Conservation (phyloP, 2,888 invertebrate species). For the Arge pagana region DNA sequence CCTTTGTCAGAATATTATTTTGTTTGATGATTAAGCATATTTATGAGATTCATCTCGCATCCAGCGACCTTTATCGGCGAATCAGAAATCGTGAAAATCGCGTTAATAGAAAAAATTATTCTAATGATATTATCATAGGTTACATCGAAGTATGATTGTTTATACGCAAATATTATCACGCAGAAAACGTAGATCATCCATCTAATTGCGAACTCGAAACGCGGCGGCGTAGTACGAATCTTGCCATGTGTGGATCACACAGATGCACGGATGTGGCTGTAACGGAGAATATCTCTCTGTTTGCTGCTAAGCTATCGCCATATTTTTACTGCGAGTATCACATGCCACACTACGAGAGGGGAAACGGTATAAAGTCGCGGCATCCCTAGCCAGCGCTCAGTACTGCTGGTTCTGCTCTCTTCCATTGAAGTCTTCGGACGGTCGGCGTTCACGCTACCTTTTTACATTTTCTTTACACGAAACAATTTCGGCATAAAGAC, state of each 20-base stretch:
- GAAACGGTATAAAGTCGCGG: slow-evolving; percentile 31
- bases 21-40: too few relatives aligned
- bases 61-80: too few relatives aligned
- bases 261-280: neutral
- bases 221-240: neutral
- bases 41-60: too few relatives aligned
- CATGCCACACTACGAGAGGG: slow-evolving; percentile 17
- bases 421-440: too few relatives aligned
- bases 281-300: slow-evolving; percentile 1
- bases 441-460: slow-evolving; percentile 12
- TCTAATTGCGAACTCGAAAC: neutral
- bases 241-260: neutral
- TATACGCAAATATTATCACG: slow-evolving; percentile 5
- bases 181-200: neutral
- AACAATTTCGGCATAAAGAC: slow-evolving; percentile 25
- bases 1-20: too few relatives aligned
- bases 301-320: slow-evolving; percentile 25
- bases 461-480: slow-evolving; percentile 5
- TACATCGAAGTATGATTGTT: too few relatives aligned
- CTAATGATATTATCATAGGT: too few relatives aligned
- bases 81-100: too few relatives aligned
- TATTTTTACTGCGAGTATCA: slow-evolving; percentile 32
- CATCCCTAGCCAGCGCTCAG: slow-evolving; percentile 25
- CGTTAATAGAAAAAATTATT: too few relatives aligned
- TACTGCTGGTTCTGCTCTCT: slow-evolving; percentile 14